phyloP scores from a whole-genome alignment of 2,113 vertebrate species.

The Channa maculata region DNA sequence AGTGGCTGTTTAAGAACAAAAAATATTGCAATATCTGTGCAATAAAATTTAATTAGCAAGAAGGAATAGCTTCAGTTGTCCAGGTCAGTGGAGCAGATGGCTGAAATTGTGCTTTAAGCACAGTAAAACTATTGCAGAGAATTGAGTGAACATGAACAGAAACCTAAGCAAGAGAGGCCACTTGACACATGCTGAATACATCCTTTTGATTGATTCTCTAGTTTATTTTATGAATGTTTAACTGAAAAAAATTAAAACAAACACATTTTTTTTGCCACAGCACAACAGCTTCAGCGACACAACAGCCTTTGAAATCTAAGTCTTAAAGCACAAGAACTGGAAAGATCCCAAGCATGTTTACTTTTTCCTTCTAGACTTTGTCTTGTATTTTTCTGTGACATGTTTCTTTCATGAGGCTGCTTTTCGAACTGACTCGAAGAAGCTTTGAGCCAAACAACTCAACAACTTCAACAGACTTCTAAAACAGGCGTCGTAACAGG shows the following conservation, averaged over 20 bases:
- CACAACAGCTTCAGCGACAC: constrained; percentile 4
- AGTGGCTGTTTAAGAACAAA: constrained; percentile 7
- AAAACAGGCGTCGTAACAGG: not conserved
- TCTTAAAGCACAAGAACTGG: constrained; percentile 1
- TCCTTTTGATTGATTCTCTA: not conserved
- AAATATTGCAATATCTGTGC: constrained; percentile 16
- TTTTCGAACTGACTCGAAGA: constrained; percentile 57
- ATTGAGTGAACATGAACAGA: not conserved
- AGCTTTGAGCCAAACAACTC: constrained; percentile 55
- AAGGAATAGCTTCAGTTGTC: constrained; percentile 12
- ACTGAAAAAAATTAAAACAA: constrained; percentile 18
- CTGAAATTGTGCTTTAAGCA: constrained; percentile 8
- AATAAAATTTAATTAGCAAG: constrained; percentile 25
- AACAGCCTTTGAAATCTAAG: constrained; percentile 24
- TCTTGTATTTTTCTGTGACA: constrained; percentile 47
- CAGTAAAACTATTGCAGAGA: not conserved
- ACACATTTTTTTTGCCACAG: not conserved
- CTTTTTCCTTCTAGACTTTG: constrained; percentile 50
- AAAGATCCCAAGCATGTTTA: constrained; percentile 12
- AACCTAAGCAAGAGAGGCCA: not conserved
- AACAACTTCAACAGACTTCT: constrained; percentile 9
- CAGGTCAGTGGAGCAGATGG: not conserved
- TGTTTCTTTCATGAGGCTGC: constrained; percentile 54
- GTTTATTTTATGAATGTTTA: not conserved
- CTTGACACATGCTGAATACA: not conserved